Evolutionary conservation across 2,888 invertebrate genomes (phyloP).

Genomic region (Lamellibrachia columna): DNA sequence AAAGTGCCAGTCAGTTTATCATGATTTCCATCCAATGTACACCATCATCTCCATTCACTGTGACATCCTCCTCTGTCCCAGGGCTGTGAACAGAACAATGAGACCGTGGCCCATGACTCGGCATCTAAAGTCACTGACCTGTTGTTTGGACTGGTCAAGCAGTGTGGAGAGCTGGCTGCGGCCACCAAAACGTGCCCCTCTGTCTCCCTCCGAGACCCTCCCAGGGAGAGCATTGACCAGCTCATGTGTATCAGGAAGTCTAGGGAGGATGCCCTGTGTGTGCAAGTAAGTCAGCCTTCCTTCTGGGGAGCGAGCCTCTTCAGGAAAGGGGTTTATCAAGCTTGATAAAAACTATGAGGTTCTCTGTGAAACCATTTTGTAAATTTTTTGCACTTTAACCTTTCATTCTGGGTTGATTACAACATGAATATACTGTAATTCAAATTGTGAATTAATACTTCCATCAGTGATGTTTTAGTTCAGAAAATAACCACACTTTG

Average conservation of each 20-base stretch:
- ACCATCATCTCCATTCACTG: neutral
- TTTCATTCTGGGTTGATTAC: no score
- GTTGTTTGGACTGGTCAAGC: neutral
- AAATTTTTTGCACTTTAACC: neutral
- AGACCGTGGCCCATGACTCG: neutral
- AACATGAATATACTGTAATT: no score
- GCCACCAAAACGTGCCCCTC: neutral
- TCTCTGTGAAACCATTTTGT: neutral
- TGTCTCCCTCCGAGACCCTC: neutral
- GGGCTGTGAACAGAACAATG: constrained; percentile 1
- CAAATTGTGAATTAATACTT: no score
- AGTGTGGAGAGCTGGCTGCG: neutral
- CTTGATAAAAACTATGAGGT: neutral
- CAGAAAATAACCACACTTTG: no score
- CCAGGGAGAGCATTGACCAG: neutral
- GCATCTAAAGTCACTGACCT: neutral
- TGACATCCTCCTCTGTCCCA: neutral
- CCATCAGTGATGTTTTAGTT: no score
- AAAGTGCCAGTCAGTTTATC: no score
- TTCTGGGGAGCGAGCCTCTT: neutral
- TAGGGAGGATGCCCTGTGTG: neutral
- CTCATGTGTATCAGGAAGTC: neutral
- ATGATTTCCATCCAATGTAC: no score
- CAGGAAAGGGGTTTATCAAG: no score
- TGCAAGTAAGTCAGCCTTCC: neutral